Evolutionary conservation across 1,140 invertebrate genomes (phyloP).

Genomic region (Glossosoma conforme): DNA sequence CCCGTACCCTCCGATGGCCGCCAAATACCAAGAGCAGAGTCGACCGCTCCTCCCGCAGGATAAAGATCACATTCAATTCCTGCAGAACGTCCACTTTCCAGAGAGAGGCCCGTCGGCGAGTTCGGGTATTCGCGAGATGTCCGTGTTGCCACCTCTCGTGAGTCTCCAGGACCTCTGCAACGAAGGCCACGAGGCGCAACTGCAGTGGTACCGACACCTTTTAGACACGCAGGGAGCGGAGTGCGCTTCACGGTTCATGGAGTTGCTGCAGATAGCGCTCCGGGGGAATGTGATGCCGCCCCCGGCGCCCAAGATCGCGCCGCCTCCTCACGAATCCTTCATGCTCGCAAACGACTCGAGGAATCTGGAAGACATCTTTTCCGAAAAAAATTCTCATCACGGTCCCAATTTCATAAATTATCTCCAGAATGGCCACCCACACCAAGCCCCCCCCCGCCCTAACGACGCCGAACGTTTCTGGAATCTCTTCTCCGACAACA

Average conservation of each 20-base stretch:
- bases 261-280: constrained; percentile 29
- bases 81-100: constrained; percentile 52
- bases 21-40: constrained; percentile 23
- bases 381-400: constrained; percentile 22
- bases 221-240: constrained; percentile 39
- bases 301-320: constrained; percentile 5
- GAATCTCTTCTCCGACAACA: too few relatives aligned
- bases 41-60: constrained; percentile 25
- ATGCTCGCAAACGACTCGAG: constrained; percentile 15
- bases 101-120: constrained; percentile 38
- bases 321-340: constrained; percentile 22
- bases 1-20: constrained; percentile 14
- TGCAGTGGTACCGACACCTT: constrained; percentile 43
- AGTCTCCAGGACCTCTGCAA: constrained; percentile 27
- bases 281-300: constrained; percentile 23
- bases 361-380: constrained; percentile 22
- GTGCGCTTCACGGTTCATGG: constrained; percentile 38
- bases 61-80: constrained; percentile 48
- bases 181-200: constrained; percentile 32
- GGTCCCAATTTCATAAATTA: constrained; percentile 24
- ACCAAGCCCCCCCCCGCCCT: constrained; percentile 3
- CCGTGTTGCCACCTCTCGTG: constrained; percentile 33
- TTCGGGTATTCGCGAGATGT: constrained; percentile 39
- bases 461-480: constrained; percentile 19
- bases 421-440: constrained; percentile 21